A percentile compares a stretch with the other conserved stretches of the same genome.
Evolutionary conservation across 2,113 vertebrate genomes (phyloP).

Genomic region (Propithecus coquereli): DNA sequence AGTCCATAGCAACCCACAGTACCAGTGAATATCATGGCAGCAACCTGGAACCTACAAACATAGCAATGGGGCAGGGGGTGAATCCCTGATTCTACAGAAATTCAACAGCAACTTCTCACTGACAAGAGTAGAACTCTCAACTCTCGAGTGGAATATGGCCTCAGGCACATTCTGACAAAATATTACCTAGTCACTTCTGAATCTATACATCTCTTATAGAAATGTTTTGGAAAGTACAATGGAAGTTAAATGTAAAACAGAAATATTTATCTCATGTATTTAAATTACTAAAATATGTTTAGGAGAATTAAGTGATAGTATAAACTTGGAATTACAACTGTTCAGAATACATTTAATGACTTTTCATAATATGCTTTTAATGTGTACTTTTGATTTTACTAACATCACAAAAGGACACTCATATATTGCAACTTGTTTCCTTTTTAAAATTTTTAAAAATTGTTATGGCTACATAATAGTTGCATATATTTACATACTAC

Average conservation of each 20-base stretch:
- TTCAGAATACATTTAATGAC: not conserved
- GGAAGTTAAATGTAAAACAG: not conserved
- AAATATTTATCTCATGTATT: not conserved
- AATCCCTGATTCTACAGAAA: not conserved
- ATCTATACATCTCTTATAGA: not conserved
- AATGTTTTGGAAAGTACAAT: not conserved
- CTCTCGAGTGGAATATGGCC: not conserved
- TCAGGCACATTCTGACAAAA: constrained; percentile 16
- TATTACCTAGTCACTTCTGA: not conserved
- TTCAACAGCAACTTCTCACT: not conserved
- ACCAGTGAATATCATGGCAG: not conserved
- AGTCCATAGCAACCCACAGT: not conserved
- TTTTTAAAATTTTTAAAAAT: too few relatives aligned
- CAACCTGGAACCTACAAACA: not conserved
- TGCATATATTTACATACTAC: too few relatives aligned
- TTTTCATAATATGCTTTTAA: not conserved
- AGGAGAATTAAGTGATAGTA: not conserved
- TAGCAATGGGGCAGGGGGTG: fast-evolving
- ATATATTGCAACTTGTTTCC: not conserved
- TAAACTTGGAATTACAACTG: not conserved
- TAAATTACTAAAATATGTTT: not conserved
- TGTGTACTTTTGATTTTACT: not conserved
- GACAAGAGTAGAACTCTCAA: not conserved
- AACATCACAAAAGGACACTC: not conserved
- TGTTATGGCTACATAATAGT: too few relatives aligned